Evolutionary conservation across 2,113 vertebrate genomes (phyloP).

Genomic region (Anhinga anhinga): DNA sequence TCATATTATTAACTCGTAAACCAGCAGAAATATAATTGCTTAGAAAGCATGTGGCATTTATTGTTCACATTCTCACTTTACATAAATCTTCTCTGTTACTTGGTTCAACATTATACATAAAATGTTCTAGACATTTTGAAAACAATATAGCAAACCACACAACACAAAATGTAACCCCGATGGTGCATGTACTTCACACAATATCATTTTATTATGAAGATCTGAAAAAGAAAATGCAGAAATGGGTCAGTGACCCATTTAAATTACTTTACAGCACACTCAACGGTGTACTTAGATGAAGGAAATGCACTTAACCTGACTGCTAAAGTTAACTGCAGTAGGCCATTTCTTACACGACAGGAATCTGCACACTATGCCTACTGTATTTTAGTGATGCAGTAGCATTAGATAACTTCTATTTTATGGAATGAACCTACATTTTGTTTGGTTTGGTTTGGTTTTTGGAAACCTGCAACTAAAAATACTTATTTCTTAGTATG

Average conservation of each 20-base stretch:
- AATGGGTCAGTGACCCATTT: not conserved
- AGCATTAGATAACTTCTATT: not conserved
- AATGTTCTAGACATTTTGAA: not conserved
- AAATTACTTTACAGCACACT: slow-evolving; percentile 22
- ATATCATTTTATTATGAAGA: not conserved
- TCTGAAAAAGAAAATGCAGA: not conserved
- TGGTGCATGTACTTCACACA: not conserved
- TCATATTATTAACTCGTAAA: not conserved
- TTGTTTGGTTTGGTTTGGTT: not conserved
- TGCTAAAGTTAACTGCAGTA: not conserved
- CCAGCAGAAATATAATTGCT: not conserved
- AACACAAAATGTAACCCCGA: not conserved
- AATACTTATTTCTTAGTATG: slow-evolving; percentile 32
- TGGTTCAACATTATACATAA: not conserved
- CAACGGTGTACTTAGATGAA: not conserved
- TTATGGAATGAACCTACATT: not conserved
- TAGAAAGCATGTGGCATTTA: not conserved
- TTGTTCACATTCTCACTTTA: not conserved
- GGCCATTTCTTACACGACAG: not conserved
- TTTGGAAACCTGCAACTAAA: slow-evolving; percentile 29
- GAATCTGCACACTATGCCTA: not conserved
- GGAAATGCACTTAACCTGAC: slow-evolving; percentile 32
- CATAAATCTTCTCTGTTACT: not conserved
- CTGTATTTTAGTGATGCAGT: not conserved
- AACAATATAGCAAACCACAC: not conserved